These are phyloP conservation scores for Eilema caniola DNA, from an alignment of 2,888 invertebrate genomes.

Conservation along the genomic window DNA sequence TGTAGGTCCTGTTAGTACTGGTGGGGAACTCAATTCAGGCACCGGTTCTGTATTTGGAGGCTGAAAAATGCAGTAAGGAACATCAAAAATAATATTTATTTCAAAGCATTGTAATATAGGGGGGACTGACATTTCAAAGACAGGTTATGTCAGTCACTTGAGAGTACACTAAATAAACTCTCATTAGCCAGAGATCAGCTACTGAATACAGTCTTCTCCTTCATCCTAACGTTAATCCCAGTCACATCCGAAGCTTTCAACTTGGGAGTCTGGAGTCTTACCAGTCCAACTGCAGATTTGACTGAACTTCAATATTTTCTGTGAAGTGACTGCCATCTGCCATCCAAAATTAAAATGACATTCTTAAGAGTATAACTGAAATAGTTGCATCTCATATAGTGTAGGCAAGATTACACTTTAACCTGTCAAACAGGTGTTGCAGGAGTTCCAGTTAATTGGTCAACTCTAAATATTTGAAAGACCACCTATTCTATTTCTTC, in stretches of 20 bases:
- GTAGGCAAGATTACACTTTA: not conserved
- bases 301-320: too few relatives aligned
- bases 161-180: too few relatives aligned
- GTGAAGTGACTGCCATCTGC: too few relatives aligned
- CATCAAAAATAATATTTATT: not conserved
- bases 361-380: not conserved
- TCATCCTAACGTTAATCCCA: too few relatives aligned
- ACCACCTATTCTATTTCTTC: not conserved
- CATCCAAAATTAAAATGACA: not conserved
- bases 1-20: slow-evolving; percentile 69
- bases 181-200: too few relatives aligned
- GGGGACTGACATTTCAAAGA: too few relatives aligned
- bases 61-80: slow-evolving; percentile 63
- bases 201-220: too few relatives aligned
- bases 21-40: slow-evolving; percentile 75
- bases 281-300: too few relatives aligned
- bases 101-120: too few relatives aligned
- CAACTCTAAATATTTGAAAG: not conserved
- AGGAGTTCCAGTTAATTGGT: not conserved
- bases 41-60: slow-evolving; percentile 72
- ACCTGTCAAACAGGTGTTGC: not conserved
- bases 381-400: not conserved
- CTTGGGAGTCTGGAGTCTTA: too few relatives aligned
- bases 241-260: too few relatives aligned
- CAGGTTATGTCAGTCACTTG: too few relatives aligned